phyloP scores from a whole-genome alignment of 2,888 invertebrate species.

The Gari tellinella region DNA sequence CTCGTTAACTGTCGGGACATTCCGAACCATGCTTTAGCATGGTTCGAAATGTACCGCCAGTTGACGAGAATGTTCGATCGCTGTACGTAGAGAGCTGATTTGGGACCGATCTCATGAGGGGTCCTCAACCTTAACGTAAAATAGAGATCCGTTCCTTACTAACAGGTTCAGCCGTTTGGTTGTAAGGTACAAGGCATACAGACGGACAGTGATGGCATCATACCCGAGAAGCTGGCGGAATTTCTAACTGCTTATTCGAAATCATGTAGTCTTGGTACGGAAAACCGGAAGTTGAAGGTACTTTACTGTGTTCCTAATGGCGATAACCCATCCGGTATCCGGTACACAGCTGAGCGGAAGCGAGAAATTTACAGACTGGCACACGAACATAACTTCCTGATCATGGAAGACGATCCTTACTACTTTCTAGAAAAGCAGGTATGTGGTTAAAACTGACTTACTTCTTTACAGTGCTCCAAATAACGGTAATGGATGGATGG shows the following conservation, averaged over 20 bases:
- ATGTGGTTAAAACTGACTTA: no score
- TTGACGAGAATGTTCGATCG: no score
- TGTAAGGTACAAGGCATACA: constrained; percentile 89
- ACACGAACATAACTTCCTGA: constrained; percentile 90
- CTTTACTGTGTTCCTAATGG: constrained; percentile 91
- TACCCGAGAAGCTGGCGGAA: constrained; percentile 87
- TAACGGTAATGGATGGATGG: no score
- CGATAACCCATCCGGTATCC: constrained; percentile 90
- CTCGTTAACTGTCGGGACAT: no score
- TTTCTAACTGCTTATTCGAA: constrained; percentile 85
- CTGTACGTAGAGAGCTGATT: no score
- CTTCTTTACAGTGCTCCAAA: no score
- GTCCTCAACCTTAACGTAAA: neutral
- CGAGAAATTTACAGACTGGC: constrained; percentile 90
- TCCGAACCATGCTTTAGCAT: no score
- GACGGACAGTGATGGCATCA: constrained; percentile 89
- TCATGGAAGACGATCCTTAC: constrained; percentile 93
- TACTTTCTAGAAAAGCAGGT: constrained; percentile 85
- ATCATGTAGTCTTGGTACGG: constrained; percentile 69
- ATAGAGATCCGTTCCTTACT: constrained; percentile 66
- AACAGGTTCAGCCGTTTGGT: constrained; percentile 89
- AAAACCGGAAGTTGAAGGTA: constrained; percentile 78
- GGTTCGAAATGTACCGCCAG: no score
- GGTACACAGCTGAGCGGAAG: constrained; percentile 88
- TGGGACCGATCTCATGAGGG: no score